Conservation (phyloP, 1,140 invertebrate species). For the Charaxes varanes region DNA sequence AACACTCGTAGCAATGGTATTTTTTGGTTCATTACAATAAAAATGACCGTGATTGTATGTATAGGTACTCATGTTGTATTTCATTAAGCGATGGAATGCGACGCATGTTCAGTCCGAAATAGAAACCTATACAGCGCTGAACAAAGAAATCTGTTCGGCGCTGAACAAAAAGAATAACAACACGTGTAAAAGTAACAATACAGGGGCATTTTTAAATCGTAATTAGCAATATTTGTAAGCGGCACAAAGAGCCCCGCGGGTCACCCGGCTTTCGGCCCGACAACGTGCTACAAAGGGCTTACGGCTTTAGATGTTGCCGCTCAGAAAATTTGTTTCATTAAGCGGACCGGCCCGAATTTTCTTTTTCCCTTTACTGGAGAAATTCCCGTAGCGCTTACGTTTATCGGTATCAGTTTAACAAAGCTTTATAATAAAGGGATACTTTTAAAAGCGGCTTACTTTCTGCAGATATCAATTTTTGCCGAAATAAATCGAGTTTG, state of each 20-base stretch:
- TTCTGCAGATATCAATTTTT: background rate
- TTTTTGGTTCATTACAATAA: no score
- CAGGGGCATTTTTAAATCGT: constrained; percentile 54
- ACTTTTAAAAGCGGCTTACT: constrained; percentile 16
- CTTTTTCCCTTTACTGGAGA: constrained; percentile 48
- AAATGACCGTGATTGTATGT: no score
- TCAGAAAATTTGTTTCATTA: constrained; percentile 70
- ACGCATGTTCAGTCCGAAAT: no score
- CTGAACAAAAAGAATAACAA: constrained; percentile 18
- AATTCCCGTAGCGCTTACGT: constrained; percentile 39
- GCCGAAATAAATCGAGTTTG: no score
- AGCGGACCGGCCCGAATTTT: constrained; percentile 54
- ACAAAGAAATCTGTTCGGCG: no score
- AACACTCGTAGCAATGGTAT: no score
- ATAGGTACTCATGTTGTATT: no score
- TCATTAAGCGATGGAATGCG: no score
- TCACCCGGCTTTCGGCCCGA: constrained; percentile 52
- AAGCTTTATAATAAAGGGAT: constrained; percentile 22
- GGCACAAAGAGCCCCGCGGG: constrained; percentile 54
- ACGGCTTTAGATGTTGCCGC: constrained; percentile 64
- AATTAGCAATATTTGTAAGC: constrained; percentile 65
- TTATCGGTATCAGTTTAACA: constrained; percentile 29
- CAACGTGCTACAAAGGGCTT: constrained; percentile 63
- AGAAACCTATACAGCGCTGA: no score
- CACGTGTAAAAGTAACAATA: constrained; percentile 22